These are phyloP conservation scores for Eugnorisma glareosa DNA, from an alignment of 2,888 invertebrate species.

Conservation along the genomic window DNA sequence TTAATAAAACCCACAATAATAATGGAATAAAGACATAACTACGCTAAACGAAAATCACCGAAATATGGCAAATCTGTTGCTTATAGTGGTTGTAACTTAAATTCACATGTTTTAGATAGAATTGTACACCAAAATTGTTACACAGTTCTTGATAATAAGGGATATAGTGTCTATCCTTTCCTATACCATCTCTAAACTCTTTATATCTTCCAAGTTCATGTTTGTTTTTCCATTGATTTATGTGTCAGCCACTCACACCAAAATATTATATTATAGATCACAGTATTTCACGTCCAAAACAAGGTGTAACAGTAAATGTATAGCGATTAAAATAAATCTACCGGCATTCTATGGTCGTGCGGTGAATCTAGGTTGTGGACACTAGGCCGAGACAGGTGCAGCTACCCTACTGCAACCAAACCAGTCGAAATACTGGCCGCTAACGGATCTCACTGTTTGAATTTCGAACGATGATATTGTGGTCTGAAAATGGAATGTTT, in stretches of 20 bases:
- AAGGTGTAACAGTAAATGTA: slow-evolving; percentile 48
- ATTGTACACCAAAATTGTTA: not conserved
- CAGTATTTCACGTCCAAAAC: slow-evolving; percentile 27
- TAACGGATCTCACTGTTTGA: slow-evolving; percentile 62
- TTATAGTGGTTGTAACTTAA: not conserved
- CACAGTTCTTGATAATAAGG: not conserved
- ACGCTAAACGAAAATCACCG: not conserved
- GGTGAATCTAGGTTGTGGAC: slow-evolving; percentile 58
- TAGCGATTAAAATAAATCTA: slow-evolving; percentile 56
- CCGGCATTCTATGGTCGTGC: slow-evolving; percentile 51
- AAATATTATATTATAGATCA: slow-evolving; percentile 8
- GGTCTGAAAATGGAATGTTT: slow-evolving; percentile 47
- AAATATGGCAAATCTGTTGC: not conserved
- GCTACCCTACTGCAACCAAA: slow-evolving; percentile 62
- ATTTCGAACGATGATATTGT: slow-evolving; percentile 56
- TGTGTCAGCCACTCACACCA: not conserved
- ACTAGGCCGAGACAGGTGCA: slow-evolving; percentile 61
- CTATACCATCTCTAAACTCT: not conserved
- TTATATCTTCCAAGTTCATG: not conserved
- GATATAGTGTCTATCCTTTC: not conserved
- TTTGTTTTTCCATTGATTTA: not conserved
- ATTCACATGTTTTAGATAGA: not conserved
- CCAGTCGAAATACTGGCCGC: slow-evolving; percentile 63
- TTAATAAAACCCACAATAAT: too few species aligned
- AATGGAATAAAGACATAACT: not conserved